These are phyloP conservation scores for Drosophila koepferae DNA, from an alignment of 2,888 invertebrate species.

Conservation along the genomic window DNA sequence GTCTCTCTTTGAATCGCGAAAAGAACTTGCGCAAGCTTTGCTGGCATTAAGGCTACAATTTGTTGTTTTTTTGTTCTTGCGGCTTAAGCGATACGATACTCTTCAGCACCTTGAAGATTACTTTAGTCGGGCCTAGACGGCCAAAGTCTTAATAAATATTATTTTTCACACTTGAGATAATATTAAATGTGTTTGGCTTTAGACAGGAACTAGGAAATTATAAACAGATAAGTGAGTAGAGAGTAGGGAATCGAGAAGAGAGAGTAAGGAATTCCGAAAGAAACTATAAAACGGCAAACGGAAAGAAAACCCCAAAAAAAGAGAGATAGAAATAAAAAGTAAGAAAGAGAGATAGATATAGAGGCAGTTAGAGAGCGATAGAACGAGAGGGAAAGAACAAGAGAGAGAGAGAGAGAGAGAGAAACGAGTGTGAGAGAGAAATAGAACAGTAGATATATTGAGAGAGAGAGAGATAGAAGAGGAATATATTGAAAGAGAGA, in stretches of 20 bases:
- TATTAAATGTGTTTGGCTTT: neutral
- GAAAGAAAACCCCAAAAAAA: neutral
- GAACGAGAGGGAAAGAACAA: too few species aligned
- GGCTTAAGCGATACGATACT: slow-evolving; percentile 2
- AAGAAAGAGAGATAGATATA: neutral
- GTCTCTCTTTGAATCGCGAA: neutral
- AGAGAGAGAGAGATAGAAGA: too few species aligned
- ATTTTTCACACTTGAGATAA: slow-evolving; percentile 1
- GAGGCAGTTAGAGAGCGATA: too few species aligned
- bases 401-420: neutral
- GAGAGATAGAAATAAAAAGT: neutral
- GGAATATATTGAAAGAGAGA: too few species aligned
- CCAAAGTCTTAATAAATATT: slow-evolving; percentile 7
- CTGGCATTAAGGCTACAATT: slow-evolving; percentile 7
- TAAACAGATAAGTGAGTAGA: too few species aligned
- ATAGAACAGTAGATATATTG: too few species aligned
- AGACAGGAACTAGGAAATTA: neutral
- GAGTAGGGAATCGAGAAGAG: neutral
- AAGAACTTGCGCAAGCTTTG: slow-evolving; percentile 7
- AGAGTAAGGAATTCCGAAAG: neutral
- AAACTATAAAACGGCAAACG: too few species aligned
- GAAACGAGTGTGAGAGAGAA: too few species aligned
- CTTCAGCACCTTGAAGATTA: slow-evolving; percentile 3
- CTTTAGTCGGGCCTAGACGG: neutral
- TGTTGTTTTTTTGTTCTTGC: neutral